Percentiles rank a stretch among this genome's conserved stretches.
Conservation (phyloP, 2,113 vertebrate species). For the Rhinoptilus africanus region DNA sequence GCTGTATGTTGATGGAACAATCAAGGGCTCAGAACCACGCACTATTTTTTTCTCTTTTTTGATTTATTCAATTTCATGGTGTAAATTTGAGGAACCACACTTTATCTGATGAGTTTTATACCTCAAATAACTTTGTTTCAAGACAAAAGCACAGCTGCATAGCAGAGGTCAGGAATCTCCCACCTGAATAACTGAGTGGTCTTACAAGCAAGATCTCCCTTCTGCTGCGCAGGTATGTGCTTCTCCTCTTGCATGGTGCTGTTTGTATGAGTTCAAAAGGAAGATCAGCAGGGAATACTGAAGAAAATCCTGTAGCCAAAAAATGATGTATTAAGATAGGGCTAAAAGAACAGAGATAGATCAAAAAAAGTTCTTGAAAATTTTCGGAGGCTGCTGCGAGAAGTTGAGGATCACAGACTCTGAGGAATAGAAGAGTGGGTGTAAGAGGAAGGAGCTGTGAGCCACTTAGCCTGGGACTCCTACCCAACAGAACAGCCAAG, state of each 20-base stretch:
- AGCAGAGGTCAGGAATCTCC: neutral
- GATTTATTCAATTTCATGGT: neutral
- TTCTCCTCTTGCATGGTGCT: neutral
- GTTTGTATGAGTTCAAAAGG: neutral
- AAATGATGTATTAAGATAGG: neutral
- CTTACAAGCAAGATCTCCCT: neutral
- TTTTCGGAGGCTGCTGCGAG: neutral
- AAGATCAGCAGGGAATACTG: neutral
- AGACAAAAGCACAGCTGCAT: neutral
- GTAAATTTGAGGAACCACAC: neutral
- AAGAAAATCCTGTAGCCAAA: neutral
- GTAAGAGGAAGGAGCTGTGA: neutral
- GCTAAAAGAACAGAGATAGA: neutral
- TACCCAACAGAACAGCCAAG: neutral
- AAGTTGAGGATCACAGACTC: neutral
- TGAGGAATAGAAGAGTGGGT: neutral
- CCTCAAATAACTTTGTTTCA: neutral
- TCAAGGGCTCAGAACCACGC: neutral
- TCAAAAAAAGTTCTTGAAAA: neutral
- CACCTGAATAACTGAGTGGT: neutral
- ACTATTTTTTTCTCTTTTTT: rapidly evolving
- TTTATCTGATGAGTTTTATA: neutral
- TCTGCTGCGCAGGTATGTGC: neutral
- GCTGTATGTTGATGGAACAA: neutral
- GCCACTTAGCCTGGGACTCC: neutral